Base-by-base conservation (phyloP, 2,888 invertebrate species). In the Tetropium fuscum region DNA sequence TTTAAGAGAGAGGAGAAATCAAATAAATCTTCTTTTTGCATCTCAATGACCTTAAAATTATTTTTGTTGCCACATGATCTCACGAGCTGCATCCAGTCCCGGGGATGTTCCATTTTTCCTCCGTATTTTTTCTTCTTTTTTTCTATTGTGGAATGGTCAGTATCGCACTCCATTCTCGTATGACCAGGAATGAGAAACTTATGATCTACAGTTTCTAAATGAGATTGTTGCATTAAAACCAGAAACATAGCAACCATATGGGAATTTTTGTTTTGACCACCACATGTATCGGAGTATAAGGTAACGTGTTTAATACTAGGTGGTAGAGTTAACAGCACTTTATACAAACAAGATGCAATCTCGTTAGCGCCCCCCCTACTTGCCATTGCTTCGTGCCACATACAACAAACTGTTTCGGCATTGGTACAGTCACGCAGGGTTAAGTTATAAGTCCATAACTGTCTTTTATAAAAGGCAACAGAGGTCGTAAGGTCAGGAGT, bases 391-490 rank as follows among this genome's bases (percentile, higher is more conserved):
- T 75, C 72, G 53, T 74, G 65, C 70, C 75, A 77, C 73, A 74
- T 74, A 36, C 60, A 72, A 7, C 27, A 27, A n/a, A 27, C 7
- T 27, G 27, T 2, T 27, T 27, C 8, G 2, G 7, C n/a, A 27
- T 27, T 32, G 45, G 48, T 27, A 63, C 64, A 57, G 18, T 66
- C 58, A 41, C 70, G 65, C 5, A 76, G 63, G 3, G 73, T 75
- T 4, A 74, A 59, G 53, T 74, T 74, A 51, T 55, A 76, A 4
- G 72, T 74, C 71, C 70, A 74, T 15, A 76, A 57, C 44, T 71
- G 63, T 16, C 74, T 44, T 64, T 74, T 74, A 48, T 77, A 76
- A 66, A 74, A 76, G 4, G 67, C 61, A 5, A 74, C 64, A 20
- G 70, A 70, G 19, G 71, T 66, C n/a, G 64, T 40, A 15, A 77